These are phyloP conservation scores for Ostrea denselamellosa DNA, from an alignment of 1,140 invertebrate species.

Conservation along the genomic window DNA sequence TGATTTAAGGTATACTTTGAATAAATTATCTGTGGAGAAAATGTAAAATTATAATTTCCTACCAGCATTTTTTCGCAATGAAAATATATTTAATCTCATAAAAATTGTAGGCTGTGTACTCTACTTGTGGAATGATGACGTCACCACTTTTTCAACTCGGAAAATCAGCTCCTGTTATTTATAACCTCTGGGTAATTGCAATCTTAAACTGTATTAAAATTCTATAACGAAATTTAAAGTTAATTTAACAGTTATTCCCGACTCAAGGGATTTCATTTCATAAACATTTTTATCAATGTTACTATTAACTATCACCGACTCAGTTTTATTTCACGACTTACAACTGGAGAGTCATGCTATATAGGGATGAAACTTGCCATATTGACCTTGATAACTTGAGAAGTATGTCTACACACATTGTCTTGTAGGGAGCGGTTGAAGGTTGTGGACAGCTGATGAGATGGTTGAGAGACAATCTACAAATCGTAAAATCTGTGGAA, in stretches of 20 bases:
- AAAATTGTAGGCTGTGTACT: constrained; percentile 85
- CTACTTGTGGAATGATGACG: constrained; percentile 92
- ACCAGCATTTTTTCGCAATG: background rate
- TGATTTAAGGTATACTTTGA: too few species aligned
- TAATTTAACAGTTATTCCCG: background rate
- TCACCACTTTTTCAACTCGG: constrained; percentile 95
- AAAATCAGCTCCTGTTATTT: constrained; percentile 84
- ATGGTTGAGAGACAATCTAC: constrained; percentile 92
- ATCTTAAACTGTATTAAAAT: background rate
- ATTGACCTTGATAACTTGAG: background rate
- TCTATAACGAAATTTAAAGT: background rate
- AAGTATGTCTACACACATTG: background rate
- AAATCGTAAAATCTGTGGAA: constrained; percentile 84
- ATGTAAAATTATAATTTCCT: background rate
- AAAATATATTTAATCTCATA: background rate
- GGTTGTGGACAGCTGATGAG: constrained; percentile 91
- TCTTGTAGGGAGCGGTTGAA: constrained; percentile 89
- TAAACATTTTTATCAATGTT: background rate
- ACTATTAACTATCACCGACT: background rate
- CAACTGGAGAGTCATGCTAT: background rate
- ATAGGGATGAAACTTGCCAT: too few species aligned
- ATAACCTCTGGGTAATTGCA: constrained; percentile 82
- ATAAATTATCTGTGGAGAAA: background rate
- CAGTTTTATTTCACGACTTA: background rate
- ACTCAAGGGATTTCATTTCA: background rate